Conservation (phyloP, 2,888 invertebrate species). For the Mimachlamys varia region DNA sequence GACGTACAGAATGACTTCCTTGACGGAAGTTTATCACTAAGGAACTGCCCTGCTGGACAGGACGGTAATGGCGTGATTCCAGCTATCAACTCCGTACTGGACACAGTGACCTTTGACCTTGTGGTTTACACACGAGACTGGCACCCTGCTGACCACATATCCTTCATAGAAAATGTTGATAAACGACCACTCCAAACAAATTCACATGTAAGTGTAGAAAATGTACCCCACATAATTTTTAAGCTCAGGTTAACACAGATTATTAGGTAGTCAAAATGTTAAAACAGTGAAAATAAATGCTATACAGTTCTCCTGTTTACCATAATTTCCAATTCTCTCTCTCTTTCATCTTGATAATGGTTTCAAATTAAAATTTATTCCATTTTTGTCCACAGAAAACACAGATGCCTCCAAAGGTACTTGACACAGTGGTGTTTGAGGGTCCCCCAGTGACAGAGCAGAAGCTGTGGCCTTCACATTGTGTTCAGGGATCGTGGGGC, state of each 20-base stretch:
- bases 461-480: constrained; percentile 97
- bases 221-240: too few species aligned
- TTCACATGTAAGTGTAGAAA: constrained; percentile 59
- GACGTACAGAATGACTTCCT: constrained; percentile 99
- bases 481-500: constrained; percentile 97
- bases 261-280: too few species aligned
- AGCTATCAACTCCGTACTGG: constrained; percentile 90
- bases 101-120: constrained; percentile 86
- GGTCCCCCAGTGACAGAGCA: constrained; percentile 93
- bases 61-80: constrained; percentile 88
- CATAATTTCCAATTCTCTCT: too few species aligned
- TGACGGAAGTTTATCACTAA: constrained; percentile 95
- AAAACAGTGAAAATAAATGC: too few species aligned
- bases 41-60: constrained; percentile 92
- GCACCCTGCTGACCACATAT: constrained; percentile 98
- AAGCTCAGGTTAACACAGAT: too few species aligned
- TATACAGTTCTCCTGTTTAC: too few species aligned
- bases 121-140: constrained; percentile 97
- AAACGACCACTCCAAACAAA: constrained; percentile 61
- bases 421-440: constrained; percentile 94
- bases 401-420: constrained; percentile 82
- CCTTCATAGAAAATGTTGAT: constrained; percentile 95
- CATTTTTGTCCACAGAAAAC: constrained; percentile 86
- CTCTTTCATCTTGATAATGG: too few species aligned
- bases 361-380: not conserved